These are phyloP conservation scores for Andricus grossulariae DNA, from an alignment of 1,140 invertebrate genomes.

Conservation along the genomic window DNA sequence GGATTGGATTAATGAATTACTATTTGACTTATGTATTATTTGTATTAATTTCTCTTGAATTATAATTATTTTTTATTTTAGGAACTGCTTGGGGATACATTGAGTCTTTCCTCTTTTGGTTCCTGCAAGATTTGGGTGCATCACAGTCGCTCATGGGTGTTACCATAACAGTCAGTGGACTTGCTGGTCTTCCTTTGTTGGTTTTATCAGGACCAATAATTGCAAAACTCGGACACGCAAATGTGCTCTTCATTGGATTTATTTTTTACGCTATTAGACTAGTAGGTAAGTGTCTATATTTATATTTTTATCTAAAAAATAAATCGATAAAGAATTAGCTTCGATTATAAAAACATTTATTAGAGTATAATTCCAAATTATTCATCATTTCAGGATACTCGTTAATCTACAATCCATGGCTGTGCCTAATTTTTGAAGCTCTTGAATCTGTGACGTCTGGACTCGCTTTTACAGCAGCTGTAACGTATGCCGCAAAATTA, in stretches of 20 bases:
- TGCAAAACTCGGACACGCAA: constrained; percentile 85
- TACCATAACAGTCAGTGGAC: constrained; percentile 86
- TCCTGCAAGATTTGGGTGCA: constrained; percentile 87
- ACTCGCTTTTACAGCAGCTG: constrained; percentile 87
- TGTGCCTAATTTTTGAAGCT: constrained; percentile 88
- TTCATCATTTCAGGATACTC: constrained; percentile 81
- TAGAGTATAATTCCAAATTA: too few relatives aligned
- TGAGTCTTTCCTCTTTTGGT: constrained; percentile 92
- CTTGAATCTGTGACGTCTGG: constrained; percentile 90
- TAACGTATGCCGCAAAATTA: constrained; percentile 87
- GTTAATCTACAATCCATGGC: constrained; percentile 87
- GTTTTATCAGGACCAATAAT: constrained; percentile 88
- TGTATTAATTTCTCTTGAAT: neutral
- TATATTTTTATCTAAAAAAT: neutral
- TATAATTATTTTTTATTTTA: constrained; percentile 60
- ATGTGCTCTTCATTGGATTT: constrained; percentile 88
- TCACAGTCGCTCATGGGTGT: constrained; percentile 89
- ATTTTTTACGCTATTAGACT: constrained; percentile 86
- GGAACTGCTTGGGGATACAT: constrained; percentile 90
- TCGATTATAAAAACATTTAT: constrained; percentile 11
- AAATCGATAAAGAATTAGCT: constrained; percentile 33
- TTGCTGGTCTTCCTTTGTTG: constrained; percentile 86
- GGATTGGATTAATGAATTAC: too few relatives aligned
- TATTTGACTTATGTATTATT: too few relatives aligned
- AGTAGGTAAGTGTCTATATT: constrained; percentile 76